Base-by-base conservation (phyloP, 2,113 vertebrate species). In the Podilymbus podiceps region DNA sequence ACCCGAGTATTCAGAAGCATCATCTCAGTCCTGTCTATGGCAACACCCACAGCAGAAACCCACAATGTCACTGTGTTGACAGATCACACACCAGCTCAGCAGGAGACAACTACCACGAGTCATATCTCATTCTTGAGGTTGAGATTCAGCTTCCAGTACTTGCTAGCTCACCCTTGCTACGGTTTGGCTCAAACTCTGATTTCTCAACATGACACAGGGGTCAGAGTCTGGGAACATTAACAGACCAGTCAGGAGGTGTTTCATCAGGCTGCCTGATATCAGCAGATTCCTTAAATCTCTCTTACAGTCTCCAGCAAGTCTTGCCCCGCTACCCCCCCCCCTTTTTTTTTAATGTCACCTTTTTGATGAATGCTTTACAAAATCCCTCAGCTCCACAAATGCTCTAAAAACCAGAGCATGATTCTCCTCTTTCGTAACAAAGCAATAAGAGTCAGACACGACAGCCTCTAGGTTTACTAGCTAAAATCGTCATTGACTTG, bases 121-220 rank as follows among this genome's bases (percentile, higher is more conserved):
- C 46, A 5, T 1, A 1, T 7, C 58, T 75, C 83, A 8, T 38
- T 64, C 33, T 10, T 7, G n/a, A 47, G 52, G 16, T 0, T 1
- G 1, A 69, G 27, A 44, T 24, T 52, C 40, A 6, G 20, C 1
- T 66, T 69, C 50, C 31, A 72, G 58, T 28, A 72, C 47, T 40
- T 30, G 33, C 58, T 63, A 35, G n/a, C 56, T 85, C 1, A 0
- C 44, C 87, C 38, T 28, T 44, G 49, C 49, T 68, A 71, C 4
- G 7, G 15, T 47, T 31, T 62, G 53, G 28, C 58, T 68, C 28
- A 33, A 76, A 33, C 15, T 22, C 38, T 55, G 28, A 49, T 73
- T 84, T 80, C 59, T 38, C 80, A 60, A 0, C 20, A 25, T 18
- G 17, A 55, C 80, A 59, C 22, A 23, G 19, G 33, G 71, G 33